Conservation (phyloP, 1,140 invertebrate species). For the Acyrthosiphon pisum region DNA sequence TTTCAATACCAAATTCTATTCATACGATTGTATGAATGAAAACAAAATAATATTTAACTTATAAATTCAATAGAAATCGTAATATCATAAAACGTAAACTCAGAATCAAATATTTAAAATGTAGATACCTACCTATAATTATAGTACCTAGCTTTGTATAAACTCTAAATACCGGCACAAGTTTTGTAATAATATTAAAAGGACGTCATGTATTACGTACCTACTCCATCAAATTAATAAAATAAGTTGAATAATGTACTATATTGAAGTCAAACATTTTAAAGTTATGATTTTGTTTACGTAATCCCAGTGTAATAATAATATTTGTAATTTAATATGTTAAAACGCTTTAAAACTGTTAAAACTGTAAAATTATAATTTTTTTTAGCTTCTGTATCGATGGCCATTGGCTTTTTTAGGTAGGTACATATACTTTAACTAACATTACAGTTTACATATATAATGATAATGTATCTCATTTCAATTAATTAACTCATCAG, state of each 20-base stretch:
- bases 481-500: neutral
- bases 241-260: neutral
- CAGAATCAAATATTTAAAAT: neutral
- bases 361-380: fast-evolving
- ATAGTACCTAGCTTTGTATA: neutral
- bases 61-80: neutral
- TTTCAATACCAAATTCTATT: neutral
- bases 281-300: neutral
- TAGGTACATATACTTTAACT: neutral
- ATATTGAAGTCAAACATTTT: neutral
- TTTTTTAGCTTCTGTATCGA: neutral
- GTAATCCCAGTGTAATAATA: neutral
- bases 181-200: neutral
- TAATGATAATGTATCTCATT: neutral
- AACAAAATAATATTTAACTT: neutral
- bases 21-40: neutral
- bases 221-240: neutral
- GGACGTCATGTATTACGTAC: neutral
- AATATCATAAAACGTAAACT: neutral
- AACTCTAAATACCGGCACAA: neutral
- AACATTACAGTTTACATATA: neutral
- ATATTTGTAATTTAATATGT: neutral
- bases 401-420: neutral
- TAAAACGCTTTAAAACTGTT: neutral
- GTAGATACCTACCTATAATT: too few species aligned